Percentiles rank a stretch among this genome's conserved stretches.
Evolutionary conservation across 2,888 invertebrate genomes (phyloP).

Genomic region (Alitta virens): DNA sequence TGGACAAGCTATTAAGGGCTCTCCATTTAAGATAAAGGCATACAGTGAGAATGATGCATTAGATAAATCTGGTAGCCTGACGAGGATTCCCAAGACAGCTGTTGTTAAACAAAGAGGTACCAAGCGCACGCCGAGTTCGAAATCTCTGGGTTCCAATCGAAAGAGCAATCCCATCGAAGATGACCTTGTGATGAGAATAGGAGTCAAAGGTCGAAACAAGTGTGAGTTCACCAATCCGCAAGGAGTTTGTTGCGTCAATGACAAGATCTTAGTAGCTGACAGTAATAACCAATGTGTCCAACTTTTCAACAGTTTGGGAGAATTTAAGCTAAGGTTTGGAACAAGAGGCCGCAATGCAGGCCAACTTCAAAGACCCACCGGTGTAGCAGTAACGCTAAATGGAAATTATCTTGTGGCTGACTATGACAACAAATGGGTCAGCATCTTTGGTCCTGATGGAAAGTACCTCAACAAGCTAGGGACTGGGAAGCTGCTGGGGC

Average conservation of each 20-base stretch:
- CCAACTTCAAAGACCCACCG: constrained; percentile 61
- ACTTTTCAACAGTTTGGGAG: constrained; percentile 54
- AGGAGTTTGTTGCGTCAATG: constrained; percentile 56
- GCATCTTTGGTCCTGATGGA: constrained; percentile 59
- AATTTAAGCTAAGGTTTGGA: constrained; percentile 57
- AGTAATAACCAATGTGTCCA: constrained; percentile 60
- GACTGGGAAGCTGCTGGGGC: constrained; percentile 59
- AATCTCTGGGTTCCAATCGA: constrained; percentile 55
- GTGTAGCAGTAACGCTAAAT: constrained; percentile 58
- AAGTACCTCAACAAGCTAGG: constrained; percentile 60
- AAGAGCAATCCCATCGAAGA: constrained; percentile 57
- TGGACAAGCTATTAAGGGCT: constrained; percentile 57
- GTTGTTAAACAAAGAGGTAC: constrained; percentile 55
- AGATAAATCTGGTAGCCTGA: constrained; percentile 38
- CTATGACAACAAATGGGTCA: constrained; percentile 62
- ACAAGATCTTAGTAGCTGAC: constrained; percentile 59
- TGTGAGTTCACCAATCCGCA: constrained; percentile 63
- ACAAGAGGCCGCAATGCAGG: constrained; percentile 59
- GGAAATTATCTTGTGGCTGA: constrained; percentile 61
- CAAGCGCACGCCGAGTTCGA: constrained; percentile 55
- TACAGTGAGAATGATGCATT: constrained; percentile 40
- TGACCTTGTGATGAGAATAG: constrained; percentile 59
- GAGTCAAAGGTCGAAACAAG: constrained; percentile 58
- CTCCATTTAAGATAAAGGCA: constrained; percentile 57
- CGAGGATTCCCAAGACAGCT: constrained; percentile 52